phyloP scores from a whole-genome alignment of 2,888 invertebrate genomes.

The Shargacucullia verbasci region DNA sequence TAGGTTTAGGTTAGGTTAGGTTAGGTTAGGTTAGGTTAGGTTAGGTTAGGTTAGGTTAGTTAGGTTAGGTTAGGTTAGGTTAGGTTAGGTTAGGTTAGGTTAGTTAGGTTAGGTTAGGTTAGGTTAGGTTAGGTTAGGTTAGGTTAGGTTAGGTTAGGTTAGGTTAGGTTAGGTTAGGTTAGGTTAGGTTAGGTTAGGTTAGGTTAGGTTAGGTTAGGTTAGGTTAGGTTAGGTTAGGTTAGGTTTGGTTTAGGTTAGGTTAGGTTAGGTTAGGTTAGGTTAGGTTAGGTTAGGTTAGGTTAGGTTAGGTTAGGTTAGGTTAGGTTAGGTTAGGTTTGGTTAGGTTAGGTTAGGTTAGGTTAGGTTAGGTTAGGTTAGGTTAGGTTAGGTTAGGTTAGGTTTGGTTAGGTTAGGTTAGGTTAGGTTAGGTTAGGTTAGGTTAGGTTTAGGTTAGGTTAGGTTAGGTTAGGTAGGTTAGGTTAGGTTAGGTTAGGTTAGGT shows the following conservation, averaged over 20 bases:
- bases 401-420: slow-evolving; percentile 20
- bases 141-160: slow-evolving; percentile 56
- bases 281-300: slow-evolving; percentile 47
- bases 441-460: too few species aligned
- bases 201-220: slow-evolving; percentile 53
- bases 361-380: slow-evolving; percentile 40
- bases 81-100: slow-evolving; percentile 48
- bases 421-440: slow-evolving; percentile 41
- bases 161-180: slow-evolving; percentile 57
- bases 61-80: slow-evolving; percentile 30
- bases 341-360: slow-evolving; percentile 40
- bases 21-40: slow-evolving; percentile 48
- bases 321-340: slow-evolving; percentile 37
- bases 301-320: slow-evolving; percentile 51
- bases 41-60: slow-evolving; percentile 31
- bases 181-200: slow-evolving; percentile 55
- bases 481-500: slow-evolving; percentile 45
- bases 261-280: slow-evolving; percentile 45
- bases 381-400: slow-evolving; percentile 23
- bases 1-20: too few species aligned
- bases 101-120: slow-evolving; percentile 44
- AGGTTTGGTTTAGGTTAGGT: too few species aligned
- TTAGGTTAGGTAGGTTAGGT: too few species aligned
- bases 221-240: slow-evolving; percentile 45
- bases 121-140: slow-evolving; percentile 54